Evolutionary conservation across 2,888 invertebrate species (phyloP).

Genomic region (Podabrus alpinus): DNA sequence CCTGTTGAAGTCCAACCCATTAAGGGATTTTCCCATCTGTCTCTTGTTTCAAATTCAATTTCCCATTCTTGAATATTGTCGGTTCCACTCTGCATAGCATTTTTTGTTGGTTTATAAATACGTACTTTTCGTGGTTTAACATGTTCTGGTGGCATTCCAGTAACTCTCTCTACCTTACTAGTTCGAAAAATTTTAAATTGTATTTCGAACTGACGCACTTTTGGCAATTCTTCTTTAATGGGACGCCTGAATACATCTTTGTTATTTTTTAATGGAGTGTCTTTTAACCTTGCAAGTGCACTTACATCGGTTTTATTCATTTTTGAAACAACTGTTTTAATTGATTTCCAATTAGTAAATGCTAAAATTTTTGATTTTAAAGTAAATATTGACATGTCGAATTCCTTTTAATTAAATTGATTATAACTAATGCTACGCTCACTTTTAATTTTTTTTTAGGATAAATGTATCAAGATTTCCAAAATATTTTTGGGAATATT

Average conservation of each 20-base stretch:
- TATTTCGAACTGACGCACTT: neutral
- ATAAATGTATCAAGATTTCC: too few relatives aligned
- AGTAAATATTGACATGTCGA: neutral
- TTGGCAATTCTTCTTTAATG: neutral
- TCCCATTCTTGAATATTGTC: slow-evolving; percentile 88
- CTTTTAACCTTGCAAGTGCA: neutral
- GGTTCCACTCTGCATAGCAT: slow-evolving; percentile 97
- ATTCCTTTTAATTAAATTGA: neutral
- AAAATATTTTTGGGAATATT: too few relatives aligned
- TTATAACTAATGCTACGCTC: neutral
- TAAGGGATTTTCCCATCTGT: slow-evolving; percentile 98
- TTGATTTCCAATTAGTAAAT: neutral
- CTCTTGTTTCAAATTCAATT: slow-evolving; percentile 93
- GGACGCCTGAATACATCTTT: neutral
- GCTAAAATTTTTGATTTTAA: neutral
- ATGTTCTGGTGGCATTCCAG: slow-evolving; percentile 92
- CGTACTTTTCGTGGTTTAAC: slow-evolving; percentile 79
- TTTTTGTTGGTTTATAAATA: slow-evolving; percentile 89
- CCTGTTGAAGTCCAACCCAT: slow-evolving; percentile 98
- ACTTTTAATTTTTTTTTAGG: neutral
- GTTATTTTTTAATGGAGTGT: neutral
- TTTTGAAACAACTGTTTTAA: neutral
- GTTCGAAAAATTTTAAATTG: neutral
- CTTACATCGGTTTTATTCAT: neutral
- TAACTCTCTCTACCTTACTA: slow-evolving; percentile 52